A percentile compares a stretch with the other conserved stretches of the same genome.
Conservation (phyloP, 2,888 invertebrate species). For the Limnephilus marmoratus region DNA sequence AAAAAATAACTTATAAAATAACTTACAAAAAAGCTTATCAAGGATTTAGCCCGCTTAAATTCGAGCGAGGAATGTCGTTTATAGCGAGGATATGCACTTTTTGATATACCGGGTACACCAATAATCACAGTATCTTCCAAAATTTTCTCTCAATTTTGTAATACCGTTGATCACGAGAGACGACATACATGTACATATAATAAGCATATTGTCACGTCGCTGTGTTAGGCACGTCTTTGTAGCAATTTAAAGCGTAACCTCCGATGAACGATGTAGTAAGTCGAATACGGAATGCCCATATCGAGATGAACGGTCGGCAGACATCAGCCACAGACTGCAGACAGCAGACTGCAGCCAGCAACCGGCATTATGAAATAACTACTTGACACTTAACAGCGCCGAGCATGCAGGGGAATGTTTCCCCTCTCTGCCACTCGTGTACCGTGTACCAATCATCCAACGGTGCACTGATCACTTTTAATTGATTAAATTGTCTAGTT, state of each 20-base stretch:
- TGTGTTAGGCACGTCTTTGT: neutral
- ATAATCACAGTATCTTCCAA: neutral
- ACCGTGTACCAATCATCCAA: neutral
- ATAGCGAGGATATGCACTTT: no score
- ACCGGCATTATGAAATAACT: neutral
- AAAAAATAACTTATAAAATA: no score
- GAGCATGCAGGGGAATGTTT: neutral
- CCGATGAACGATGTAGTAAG: neutral
- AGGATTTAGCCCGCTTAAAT: no score
- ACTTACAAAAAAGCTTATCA: no score
- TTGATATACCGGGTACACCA: no score
- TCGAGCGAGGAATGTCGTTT: no score
- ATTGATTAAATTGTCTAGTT: neutral
- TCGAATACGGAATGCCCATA: neutral
- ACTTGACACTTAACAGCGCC: neutral
- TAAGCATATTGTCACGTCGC: neutral
- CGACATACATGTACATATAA: neutral
- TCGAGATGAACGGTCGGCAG: neutral
- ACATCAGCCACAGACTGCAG: neutral
- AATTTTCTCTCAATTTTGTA: neutral
- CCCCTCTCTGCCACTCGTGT: neutral
- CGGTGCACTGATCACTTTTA: neutral
- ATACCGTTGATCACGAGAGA: neutral
- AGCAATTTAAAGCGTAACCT: neutral
- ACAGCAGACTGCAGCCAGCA: neutral